Percentiles rank a stretch among this genome's conserved stretches.
phyloP scores from a whole-genome alignment of 1,140 invertebrate genomes.

The Brachionus calyciflorus region DNA sequence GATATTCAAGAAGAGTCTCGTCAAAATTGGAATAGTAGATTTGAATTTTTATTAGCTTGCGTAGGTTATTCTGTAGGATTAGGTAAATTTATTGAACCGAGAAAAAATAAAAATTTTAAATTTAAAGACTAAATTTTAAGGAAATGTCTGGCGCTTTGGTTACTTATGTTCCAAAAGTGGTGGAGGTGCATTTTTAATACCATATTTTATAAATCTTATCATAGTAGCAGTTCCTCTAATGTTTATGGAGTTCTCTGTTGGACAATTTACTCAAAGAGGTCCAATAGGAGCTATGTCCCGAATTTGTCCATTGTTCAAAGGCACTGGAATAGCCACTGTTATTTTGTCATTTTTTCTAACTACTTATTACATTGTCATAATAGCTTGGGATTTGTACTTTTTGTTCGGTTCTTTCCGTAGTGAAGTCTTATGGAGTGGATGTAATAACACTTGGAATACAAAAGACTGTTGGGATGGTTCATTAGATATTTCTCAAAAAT shows the following conservation, averaged over 20 bases:
- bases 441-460: conserved; percentile 78
- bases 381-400: conserved; percentile 80
- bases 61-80: conserved; percentile 48
- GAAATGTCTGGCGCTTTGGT: conserved; percentile 64
- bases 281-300: conserved; percentile 28
- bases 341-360: conserved; percentile 93
- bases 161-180: conserved; percentile 89
- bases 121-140: not conserved
- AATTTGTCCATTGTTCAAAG: conserved; percentile 50
- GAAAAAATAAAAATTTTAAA: not conserved
- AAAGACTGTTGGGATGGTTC: conserved; percentile 50
- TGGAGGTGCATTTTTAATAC: conserved; percentile 90
- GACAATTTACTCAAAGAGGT: conserved; percentile 61
- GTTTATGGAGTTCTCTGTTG: conserved; percentile 86
- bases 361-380: conserved; percentile 75
- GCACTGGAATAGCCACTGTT: conserved; percentile 57
- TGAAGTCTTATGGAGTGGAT: conserved; percentile 79
- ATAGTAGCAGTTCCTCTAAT: conserved; percentile 88
- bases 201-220: conserved; percentile 88
- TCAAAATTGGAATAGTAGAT: conserved; percentile 51
- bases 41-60: conserved; percentile 48
- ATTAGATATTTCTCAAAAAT: not conserved
- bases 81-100: not conserved
- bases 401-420: conserved; percentile 79
- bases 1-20: conserved; percentile 45